These are phyloP conservation scores for Saturnia pavonia DNA, from an alignment of 2,888 invertebrate species.

Conservation along the genomic window DNA sequence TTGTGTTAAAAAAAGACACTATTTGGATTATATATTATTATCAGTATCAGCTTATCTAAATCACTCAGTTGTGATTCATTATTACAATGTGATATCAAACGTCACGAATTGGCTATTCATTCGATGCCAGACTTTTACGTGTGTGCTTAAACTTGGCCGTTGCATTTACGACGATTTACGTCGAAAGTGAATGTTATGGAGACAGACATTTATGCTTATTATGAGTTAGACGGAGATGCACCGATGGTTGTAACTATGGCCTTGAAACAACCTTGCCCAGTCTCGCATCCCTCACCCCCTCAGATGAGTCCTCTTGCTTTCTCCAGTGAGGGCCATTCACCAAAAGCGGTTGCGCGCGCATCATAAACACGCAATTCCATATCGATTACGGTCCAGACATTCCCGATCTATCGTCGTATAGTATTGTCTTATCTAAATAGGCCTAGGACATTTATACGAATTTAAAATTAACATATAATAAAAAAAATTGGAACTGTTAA, in stretches of 20 bases:
- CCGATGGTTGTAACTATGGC: slow-evolving; percentile 66
- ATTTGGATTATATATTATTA: background rate
- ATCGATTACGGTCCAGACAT: slow-evolving; percentile 65
- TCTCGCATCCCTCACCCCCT: slow-evolving; percentile 53
- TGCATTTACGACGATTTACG: slow-evolving; percentile 60
- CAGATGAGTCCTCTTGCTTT: slow-evolving; percentile 54
- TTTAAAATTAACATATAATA: background rate
- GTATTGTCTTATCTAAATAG: slow-evolving; percentile 19
- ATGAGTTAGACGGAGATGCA: slow-evolving; percentile 53
- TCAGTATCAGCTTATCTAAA: slow-evolving; percentile 17
- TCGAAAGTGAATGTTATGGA: slow-evolving; percentile 63
- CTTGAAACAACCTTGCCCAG: slow-evolving; percentile 70
- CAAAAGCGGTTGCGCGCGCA: slow-evolving; percentile 73
- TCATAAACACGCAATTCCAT: slow-evolving; percentile 54
- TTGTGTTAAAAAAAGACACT: background rate
- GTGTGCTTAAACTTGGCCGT: slow-evolving; percentile 58
- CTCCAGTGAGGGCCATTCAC: slow-evolving; percentile 71
- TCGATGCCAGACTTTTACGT: slow-evolving; percentile 46
- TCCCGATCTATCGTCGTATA: slow-evolving; percentile 36
- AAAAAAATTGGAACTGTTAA: background rate
- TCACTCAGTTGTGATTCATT: slow-evolving; percentile 20
- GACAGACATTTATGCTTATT: slow-evolving; percentile 37
- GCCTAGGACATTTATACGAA: slow-evolving; percentile 20
- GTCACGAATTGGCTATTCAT: slow-evolving; percentile 40
- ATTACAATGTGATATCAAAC: slow-evolving; percentile 32